Evolutionary conservation across 2,888 invertebrate genomes (phyloP).

Genomic region (Cloeon dipterum): DNA sequence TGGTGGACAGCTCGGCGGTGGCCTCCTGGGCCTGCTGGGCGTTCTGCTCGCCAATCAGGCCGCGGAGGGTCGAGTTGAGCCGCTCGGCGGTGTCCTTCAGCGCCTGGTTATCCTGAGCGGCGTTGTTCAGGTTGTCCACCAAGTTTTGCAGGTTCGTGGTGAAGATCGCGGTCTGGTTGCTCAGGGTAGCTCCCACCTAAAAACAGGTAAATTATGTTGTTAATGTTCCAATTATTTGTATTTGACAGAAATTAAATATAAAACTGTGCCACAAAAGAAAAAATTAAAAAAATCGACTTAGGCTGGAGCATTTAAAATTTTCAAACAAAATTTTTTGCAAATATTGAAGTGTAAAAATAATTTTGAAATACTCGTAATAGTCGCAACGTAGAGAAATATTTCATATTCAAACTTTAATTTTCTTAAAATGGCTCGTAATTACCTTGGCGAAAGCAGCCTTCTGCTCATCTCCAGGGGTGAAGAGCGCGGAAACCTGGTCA

Average conservation of each 20-base stretch:
- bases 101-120: neutral
- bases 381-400: too few species aligned
- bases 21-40: neutral
- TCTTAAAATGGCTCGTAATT: too few species aligned
- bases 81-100: neutral
- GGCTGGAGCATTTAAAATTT: too few species aligned
- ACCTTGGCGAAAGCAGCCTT: neutral
- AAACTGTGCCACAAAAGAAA: too few species aligned
- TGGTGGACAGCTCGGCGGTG: neutral
- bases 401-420: too few species aligned
- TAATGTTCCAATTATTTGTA: too few species aligned
- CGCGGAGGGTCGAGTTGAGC: neutral
- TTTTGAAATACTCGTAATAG: too few species aligned
- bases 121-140: neutral
- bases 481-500: neutral
- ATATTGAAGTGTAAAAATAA: too few species aligned
- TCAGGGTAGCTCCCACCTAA: constrained; percentile 1
- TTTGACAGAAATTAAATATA: too few species aligned
- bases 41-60: neutral
- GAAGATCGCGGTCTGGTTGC: neutral
- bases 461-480: neutral
- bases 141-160: neutral
- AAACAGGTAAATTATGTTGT: too few species aligned
- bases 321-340: too few species aligned
- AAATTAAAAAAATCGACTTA: too few species aligned